Base-by-base conservation (phyloP, 1,140 invertebrate species). In the Drosophila murphyi region DNA sequence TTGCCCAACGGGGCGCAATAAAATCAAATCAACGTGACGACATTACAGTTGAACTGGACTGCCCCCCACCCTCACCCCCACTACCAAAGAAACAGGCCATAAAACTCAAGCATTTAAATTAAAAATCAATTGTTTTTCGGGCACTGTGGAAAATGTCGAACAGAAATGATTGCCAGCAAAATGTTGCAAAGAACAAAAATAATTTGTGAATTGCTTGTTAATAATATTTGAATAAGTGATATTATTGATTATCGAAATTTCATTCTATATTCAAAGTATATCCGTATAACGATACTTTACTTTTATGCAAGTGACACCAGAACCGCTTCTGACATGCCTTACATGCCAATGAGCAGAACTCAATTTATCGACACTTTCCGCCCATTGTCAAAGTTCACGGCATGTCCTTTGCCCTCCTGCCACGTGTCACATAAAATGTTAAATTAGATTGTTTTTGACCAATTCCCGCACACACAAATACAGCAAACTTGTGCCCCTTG, bases 1-100 rank as follows among this genome's bases (percentile, higher is more conserved):
- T 43, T 72, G 78, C 47, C 81, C 76, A 82, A 76, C 72, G 48
- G 76, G 78, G 61, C 68, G 79, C 79, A 82, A 82, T 87, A 87
- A 87, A 87, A 87, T 88, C 76, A 87, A 87, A 87, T 88, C 83
- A 87, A 86, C 82, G 82, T 87, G 82, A 86, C 82, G 82, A 86
- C 77, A 82, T 82, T 82, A 71, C 71, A 75, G 50, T 73, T 69
- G 47, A 41, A 61, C 48, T 41, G 51, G 47, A 34, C 32, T 43
- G 43, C 34, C 39, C 50, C 5, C 39, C 31, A 5, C 10, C 10
- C 8, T 10, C 50, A 34, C 5, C 32, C 20, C 47, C 12, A 29
- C 20, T 28, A 12, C 32, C 29, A 41, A 41, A 31, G 52, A n/a
- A 37, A 67, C 28, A 60, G 64, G 57, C 47, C 57, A 70, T 87